phyloP scores from a whole-genome alignment of 2,113 vertebrate species.

The Takifugu bimaculatus region DNA sequence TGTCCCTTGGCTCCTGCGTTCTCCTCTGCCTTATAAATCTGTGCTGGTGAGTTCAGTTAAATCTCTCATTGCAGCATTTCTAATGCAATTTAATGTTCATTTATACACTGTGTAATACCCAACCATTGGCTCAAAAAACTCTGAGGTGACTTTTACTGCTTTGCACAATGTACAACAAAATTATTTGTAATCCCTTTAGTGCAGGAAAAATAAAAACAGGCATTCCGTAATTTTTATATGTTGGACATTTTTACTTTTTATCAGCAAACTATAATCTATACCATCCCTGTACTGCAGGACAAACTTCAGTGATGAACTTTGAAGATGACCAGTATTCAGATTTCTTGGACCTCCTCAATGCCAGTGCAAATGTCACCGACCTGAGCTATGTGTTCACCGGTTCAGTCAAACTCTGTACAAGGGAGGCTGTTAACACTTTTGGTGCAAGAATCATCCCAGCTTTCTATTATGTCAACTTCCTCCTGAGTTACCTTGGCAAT shows the following conservation, averaged over 20 bases:
- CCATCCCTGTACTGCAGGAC: conserved; percentile 24
- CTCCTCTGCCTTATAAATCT: not conserved
- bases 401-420: conserved; percentile 28
- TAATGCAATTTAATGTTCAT: not conserved
- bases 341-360: rapidly evolving
- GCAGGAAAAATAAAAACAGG: no score
- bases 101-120: not conserved
- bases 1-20: not conserved
- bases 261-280: not conserved
- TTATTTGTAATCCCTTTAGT: no score
- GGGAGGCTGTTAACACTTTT: conserved; percentile 46
- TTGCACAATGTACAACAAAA: no score
- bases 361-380: not conserved
- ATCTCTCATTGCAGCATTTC: no score
- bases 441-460: conserved; percentile 58
- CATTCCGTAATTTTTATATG: not conserved
- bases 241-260: not conserved
- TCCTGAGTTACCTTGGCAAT: conserved; percentile 74
- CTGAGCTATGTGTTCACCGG: conserved; percentile 22
- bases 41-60: not conserved
- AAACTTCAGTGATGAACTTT: conserved; percentile 20
- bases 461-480: conserved; percentile 70
- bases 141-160: no score
- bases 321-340: rapidly evolving
- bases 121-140: no score